Evolutionary conservation across 2,113 vertebrate genomes (phyloP).

Genomic region (Antidorcas marsupialis): DNA sequence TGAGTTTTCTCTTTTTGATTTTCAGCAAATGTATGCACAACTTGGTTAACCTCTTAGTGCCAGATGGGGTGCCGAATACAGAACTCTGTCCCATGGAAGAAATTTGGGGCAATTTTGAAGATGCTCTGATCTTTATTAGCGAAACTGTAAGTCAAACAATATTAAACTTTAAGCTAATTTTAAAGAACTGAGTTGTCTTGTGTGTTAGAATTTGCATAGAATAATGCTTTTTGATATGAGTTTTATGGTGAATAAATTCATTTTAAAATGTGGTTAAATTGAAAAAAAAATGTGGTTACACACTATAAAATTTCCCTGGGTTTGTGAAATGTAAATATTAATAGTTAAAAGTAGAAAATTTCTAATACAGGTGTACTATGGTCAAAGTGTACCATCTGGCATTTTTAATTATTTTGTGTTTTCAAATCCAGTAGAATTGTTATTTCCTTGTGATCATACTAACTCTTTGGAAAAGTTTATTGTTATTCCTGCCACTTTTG

Average conservation of each 20-base stretch:
- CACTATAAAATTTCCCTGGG: not conserved
- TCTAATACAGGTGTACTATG: not conserved
- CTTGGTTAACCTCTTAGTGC: slow-evolving; percentile 89
- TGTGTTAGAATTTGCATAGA: slow-evolving; percentile 3
- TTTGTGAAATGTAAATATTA: slow-evolving; percentile 47
- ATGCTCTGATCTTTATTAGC: slow-evolving; percentile 84
- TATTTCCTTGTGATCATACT: not conserved
- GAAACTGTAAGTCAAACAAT: slow-evolving; percentile 83
- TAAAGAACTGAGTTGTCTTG: not conserved
- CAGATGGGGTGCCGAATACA: slow-evolving; percentile 80
- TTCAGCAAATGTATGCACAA: slow-evolving; percentile 89
- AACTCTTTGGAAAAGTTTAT: not conserved
- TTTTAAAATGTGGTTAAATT: not conserved
- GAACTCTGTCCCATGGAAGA: slow-evolving; percentile 85
- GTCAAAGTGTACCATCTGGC: not conserved
- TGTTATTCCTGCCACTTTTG: not conserved
- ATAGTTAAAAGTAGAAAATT: slow-evolving; percentile 27
- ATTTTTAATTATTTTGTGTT: slow-evolving; percentile 42
- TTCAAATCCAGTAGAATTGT: not conserved
- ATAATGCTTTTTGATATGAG: not conserved
- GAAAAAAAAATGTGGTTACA: not conserved
- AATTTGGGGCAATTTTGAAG: slow-evolving; percentile 88
- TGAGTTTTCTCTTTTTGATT: slow-evolving; percentile 63
- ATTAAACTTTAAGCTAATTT: not conserved
- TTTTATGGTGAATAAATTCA: not conserved